Percentiles rank a stretch among this genome's conserved stretches.
Evolutionary conservation across 1,140 invertebrate species (phyloP).

Genomic region (Harlomillsia oculata): DNA sequence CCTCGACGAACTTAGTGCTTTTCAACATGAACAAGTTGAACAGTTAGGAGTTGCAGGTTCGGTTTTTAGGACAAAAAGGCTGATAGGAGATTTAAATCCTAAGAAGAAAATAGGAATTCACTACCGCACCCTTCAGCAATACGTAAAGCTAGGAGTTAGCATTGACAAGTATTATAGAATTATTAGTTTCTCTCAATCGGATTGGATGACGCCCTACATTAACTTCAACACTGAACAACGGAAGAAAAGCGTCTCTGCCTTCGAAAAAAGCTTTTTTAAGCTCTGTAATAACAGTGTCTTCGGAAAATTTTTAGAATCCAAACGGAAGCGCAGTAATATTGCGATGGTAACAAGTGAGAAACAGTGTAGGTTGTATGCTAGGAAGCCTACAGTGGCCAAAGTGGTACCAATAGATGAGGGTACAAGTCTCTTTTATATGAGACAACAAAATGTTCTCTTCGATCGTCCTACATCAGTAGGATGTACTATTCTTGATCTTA

Average conservation of each 20-base stretch:
- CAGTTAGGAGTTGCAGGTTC: background rate
- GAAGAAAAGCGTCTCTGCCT: slow-evolving; percentile 38
- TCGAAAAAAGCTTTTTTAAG: slow-evolving; percentile 44
- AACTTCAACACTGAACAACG: slow-evolving; percentile 31
- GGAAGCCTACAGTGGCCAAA: too few species aligned
- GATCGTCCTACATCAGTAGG: too few species aligned
- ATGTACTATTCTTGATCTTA: too few species aligned
- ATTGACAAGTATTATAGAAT: background rate
- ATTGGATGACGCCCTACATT: slow-evolving; percentile 2
- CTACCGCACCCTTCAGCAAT: slow-evolving; percentile 7
- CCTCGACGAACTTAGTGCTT: background rate
- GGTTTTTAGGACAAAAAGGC: background rate
- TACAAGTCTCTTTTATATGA: too few species aligned
- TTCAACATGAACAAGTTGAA: background rate
- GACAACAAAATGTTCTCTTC: too few species aligned
- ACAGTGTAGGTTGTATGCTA: too few species aligned
- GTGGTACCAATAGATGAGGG: too few species aligned
- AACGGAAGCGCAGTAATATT: slow-evolving; percentile 38
- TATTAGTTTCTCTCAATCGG: slow-evolving; percentile 4
- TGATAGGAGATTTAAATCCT: slow-evolving; percentile 5
- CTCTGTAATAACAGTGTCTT: slow-evolving; percentile 39
- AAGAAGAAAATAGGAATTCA: slow-evolving; percentile 7
- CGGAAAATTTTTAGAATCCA: slow-evolving; percentile 45
- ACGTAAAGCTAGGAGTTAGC: background rate
- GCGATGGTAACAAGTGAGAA: slow-evolving; percentile 2